Evolutionary conservation across 2,113 vertebrate species (phyloP), one percentile per base, ranked within the genome.

Genomic region (Xiphophorus maculatus): DNA sequence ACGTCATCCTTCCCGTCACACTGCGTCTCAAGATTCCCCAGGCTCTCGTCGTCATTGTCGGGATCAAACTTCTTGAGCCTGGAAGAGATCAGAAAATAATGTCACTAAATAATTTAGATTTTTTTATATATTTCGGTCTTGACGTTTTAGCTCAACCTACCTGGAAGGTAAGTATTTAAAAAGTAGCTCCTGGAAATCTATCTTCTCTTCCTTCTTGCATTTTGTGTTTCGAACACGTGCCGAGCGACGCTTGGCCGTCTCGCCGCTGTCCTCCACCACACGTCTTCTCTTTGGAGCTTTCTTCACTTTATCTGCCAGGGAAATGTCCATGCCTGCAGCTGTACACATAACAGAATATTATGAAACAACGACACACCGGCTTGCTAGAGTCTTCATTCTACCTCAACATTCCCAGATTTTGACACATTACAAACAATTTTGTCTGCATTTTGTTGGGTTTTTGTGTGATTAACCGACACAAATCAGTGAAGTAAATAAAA

Each of bases 131-230:
- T 65, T 40, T 8, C 30, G 8, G 17, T 5, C 51, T 27, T n/a
- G 2, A 9, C 22, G 22, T 29, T 54, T 66, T 33, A 19, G 2
- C 3, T 25, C 4, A 28, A 58, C 12, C 0, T 84, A 98, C 98
- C 98, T 97, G 73, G 97, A 95, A 0, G 98, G 98, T n/a, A 99
- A 91, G 80, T 97, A 97, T 82, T 99, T 99, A 69, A 96, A 93
- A 74, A 99, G 92, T 12, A 99, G 93, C 71, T 99, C 98, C 76
- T 99, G 98, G 84, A 99, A 99, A 78, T 99, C 98, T 11, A 99
- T 96, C 76, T 97, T 99, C 91, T 99, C 98, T 67, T 99, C 98
- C 66, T 99, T 99, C 76, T 99, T 99, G 91, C 96, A 97, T 78
- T 96, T 98, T 60, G 98, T 99, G 87, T 99, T 99, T 33, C 98